Evolutionary conservation across 2,888 invertebrate species (phyloP), one percentile per base, ranked within the genome.

Genomic region (Xiphydria camelus): DNA sequence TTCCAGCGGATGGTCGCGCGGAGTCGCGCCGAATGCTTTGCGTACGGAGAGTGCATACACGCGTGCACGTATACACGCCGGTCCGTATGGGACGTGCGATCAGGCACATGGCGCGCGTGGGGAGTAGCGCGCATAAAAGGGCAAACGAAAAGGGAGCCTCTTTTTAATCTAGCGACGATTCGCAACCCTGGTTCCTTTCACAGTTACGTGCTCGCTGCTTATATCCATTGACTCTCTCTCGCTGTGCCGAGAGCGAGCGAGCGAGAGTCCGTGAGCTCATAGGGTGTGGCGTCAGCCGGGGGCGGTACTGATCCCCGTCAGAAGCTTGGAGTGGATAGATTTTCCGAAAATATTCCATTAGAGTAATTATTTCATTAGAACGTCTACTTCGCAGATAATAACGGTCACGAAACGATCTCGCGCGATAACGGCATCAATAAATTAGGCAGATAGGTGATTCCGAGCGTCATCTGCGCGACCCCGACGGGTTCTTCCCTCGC

Each of bases 111-210:
- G 44, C 41, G 47, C 39, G 45, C 42, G 32, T 14, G 38, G 34
- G 45, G 35, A 20, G 32, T 14, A 21, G 38, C 33, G 14, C 26
- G 26, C 26, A 43, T 36, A 43, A 43, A 43, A 43, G 43, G 36
- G 43, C 43, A 43, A 43, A 29, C 43, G 43, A 43, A 43, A 10
- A 43, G 43, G 43, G 43, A 58, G 56, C 52, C 68, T 70, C 69
- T 73, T 73, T 73, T 73, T 73, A 73, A 73, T 73, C 73, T 72
- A 71, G 70, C 73, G 69, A 73, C 71, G 71, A 73, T 73, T 73
- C 72, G 67, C 66, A 67, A 50, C 66, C 64, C 66, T 64, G 60
- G 61, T 65, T 66, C 61, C 65, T 71, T 72, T 73, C 62, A 70
- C 66, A 70, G 67, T 71, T 70, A 70, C 68, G 67, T 62, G 70